These are phyloP conservation scores for Linurgus olivaceus DNA, from an alignment of 2,797 vertebrate genomes.

Conservation along the genomic window DNA sequence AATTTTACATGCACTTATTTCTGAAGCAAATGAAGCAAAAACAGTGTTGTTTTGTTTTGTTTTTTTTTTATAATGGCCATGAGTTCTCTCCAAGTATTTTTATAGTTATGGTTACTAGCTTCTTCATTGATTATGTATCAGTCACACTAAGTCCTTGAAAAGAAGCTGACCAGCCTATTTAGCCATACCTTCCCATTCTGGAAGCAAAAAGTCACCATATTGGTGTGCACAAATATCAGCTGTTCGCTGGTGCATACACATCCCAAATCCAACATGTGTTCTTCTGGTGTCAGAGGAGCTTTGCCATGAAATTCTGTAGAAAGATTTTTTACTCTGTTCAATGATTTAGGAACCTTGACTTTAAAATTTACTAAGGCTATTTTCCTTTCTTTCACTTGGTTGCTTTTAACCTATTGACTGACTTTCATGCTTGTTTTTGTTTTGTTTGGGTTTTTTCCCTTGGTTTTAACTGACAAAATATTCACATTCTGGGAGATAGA, in stretches of 20 bases:
- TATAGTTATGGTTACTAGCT: neutral
- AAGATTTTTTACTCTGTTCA: neutral
- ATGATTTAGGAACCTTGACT: neutral
- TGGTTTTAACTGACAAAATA: neutral
- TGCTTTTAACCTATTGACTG: neutral
- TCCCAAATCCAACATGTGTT: neutral
- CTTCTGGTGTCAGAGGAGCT: neutral
- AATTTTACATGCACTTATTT: neutral
- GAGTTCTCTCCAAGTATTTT: neutral
- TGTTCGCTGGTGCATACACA: neutral
- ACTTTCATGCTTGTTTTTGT: neutral
- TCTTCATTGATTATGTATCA: neutral
- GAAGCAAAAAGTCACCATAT: neutral
- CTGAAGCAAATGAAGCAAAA: conserved; percentile 13
- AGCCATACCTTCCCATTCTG: neutral
- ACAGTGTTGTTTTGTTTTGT: neutral
- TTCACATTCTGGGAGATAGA: neutral
- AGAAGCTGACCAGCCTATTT: neutral
- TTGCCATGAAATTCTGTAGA: neutral
- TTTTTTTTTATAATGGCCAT: neutral
- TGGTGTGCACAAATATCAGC: neutral
- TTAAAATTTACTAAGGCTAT: neutral
- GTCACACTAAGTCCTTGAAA: neutral
- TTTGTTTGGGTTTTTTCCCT: neutral
- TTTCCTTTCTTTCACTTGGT: neutral